Base-by-base conservation (phyloP, 2,797 vertebrate genomes). In the Labroides dimidiatus region DNA sequence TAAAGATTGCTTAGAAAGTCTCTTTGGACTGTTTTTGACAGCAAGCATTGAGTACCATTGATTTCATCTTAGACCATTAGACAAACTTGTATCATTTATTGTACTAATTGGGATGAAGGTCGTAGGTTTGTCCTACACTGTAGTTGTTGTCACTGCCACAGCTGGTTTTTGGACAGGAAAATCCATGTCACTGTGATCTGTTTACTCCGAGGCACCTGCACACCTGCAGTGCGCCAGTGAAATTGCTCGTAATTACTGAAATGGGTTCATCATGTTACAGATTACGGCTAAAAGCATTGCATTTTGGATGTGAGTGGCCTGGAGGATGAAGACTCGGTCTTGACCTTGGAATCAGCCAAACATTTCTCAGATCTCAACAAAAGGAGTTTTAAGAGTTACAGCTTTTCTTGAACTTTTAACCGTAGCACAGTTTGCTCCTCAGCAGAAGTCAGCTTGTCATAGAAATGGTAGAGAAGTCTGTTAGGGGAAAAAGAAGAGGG, bases 281-380 rank as follows among this genome's bases (percentile, higher is more conserved):
- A 55, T 69, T 51, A 55, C 30, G 13, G 0, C 54, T 62, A 70
- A 62, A 50, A 55, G n/a, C 36, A 57, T 21, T 53, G 20, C 13
- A 20, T 58, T 39, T 52, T 52, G 16, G 47, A 47, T 42, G 19
- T 52, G 16, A 13, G 16, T 51, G 53, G 16, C 42, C 17, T 36
- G 10, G 52, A 15, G 30, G 27, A 6, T 71, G 9, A 52, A 53
- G 17, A 14, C 30, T 23, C 11, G 19, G 14, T 52, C 20, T 36
- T 44, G 24, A 23, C 47, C 24, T 50, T 51, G 10, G 14, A 51
- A 57, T 36, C 36, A 60, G 23, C n/a, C 30, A 39, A 20, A 19
- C 17, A 30, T 2, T 19, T 16, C 19, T 41, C 47, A 33, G n/a
- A 15, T 58, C 24, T 12, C 13, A 36, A 10, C 23, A 49, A 21